Evolutionary conservation across 2,888 invertebrate genomes (phyloP), one percentile per base, ranked within the genome.

Genomic region (Morpho helenor): DNA sequence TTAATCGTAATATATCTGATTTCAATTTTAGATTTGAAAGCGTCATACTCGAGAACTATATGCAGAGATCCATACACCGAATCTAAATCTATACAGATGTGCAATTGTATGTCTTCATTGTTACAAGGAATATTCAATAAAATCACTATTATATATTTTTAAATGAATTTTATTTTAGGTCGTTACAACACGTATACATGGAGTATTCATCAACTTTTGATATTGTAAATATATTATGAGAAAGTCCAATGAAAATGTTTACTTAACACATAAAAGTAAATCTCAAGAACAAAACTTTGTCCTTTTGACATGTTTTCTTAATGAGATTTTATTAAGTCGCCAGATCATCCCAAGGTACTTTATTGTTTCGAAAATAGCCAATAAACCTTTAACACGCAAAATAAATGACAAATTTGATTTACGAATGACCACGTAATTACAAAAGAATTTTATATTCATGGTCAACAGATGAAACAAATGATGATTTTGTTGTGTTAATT

Each of bases 151-250:
- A 31, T 52, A 41, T 46, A 10, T 54, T 44, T 61, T 31, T 22
- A 49, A 55, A 57, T 59, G 58, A 10, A 49, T 54, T 55, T 61
- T 61, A 57, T 57, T 63, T 54, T 54, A 50, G 44, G 45, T 61
- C 56, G 22, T 48, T 57, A 57, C 52, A 53, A 59, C 56, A 61
- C 57, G 61, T 57, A 59, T 59, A 61, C 63, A 63, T 58, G 9
- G 52, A 63, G 52, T 63, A 58, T 42, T 53, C 46, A 46, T 47
- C 41, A 57, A 55, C 47, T 60, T 54, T 58, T 56, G 41, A 41
- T 54, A 56, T 53, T 59, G 41, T 49, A 40, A 41, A 22, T 31
- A 43, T 16, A 52, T 8, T 60, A 60, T 44, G 49, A 46, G 43
- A 49, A 57, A 49, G 52, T 43, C 10, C 50, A 60, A 49, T 62